phyloP scores from a whole-genome alignment of 2,113 vertebrate genomes.

The Leucopsar rothschildi region DNA sequence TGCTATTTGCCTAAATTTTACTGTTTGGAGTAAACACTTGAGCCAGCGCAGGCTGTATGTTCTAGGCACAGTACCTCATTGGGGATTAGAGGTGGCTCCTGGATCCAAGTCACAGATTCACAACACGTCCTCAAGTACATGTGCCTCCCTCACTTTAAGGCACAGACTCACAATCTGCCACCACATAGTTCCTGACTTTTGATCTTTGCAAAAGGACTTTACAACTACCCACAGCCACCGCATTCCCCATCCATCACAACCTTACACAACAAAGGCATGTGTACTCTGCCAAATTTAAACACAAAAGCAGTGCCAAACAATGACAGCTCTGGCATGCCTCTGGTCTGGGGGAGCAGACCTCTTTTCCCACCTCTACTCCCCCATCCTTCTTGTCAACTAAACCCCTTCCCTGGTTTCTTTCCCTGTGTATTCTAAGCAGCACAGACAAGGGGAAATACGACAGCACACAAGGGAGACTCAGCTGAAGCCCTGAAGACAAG shows the following conservation, averaged over 20 bases:
- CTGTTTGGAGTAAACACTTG: conserved; percentile 54
- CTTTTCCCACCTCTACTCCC: background rate
- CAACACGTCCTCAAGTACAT: background rate
- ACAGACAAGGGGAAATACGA: conserved; percentile 14
- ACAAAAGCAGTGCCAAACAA: background rate
- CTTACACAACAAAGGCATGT: background rate
- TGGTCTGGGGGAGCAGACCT: background rate
- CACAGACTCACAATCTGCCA: background rate
- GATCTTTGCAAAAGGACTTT: background rate
- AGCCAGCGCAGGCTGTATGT: conserved; percentile 3
- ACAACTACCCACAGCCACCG: rapidly evolving
- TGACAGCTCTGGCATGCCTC: background rate
- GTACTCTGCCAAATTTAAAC: background rate
- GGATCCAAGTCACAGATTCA: background rate
- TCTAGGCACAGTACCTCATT: background rate
- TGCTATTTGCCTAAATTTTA: conserved; percentile 37
- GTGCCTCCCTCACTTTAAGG: background rate
- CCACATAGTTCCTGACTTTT: background rate
- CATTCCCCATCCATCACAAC: background rate
- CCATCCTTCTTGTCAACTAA: background rate
- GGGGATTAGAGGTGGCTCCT: background rate
- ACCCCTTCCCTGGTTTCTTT: background rate
- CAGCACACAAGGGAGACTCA: conserved; percentile 34
- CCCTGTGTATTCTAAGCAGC: background rate
- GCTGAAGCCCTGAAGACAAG: conserved; percentile 56